A percentile compares a stretch with the other conserved stretches of the same genome.
Conservation (phyloP, 2,797 vertebrate genomes). For the Neoniphon sammara region DNA sequence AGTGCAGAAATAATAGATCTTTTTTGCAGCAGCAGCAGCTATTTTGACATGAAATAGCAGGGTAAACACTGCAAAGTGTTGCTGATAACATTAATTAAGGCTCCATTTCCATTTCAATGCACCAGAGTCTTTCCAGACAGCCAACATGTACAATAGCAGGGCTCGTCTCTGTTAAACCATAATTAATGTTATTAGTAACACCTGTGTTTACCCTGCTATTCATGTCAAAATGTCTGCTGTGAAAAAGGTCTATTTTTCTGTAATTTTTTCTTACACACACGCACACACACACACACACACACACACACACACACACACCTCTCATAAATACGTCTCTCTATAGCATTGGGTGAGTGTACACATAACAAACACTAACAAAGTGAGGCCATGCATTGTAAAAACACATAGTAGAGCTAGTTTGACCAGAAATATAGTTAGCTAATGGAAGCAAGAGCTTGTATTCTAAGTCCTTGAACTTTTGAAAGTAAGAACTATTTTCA, state of each 20-base stretch:
- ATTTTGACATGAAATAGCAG: too few relatives aligned
- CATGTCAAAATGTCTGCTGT: too few relatives aligned
- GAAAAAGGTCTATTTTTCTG: constrained; percentile 3
- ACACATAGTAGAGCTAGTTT: constrained; percentile 35
- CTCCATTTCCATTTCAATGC: too few relatives aligned
- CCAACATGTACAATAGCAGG: too few relatives aligned
- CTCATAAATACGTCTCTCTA: constrained; percentile 23
- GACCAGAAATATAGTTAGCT: constrained; percentile 26
- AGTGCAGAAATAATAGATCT: neutral
- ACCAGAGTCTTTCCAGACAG: too few relatives aligned
- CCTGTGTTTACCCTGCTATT: too few relatives aligned
- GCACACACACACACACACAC: constrained; percentile 21
- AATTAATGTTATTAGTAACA: too few relatives aligned
- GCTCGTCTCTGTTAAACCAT: too few relatives aligned
- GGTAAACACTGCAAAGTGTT: too few relatives aligned
- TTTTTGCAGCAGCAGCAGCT: too few relatives aligned
- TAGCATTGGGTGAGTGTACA: constrained; percentile 14
- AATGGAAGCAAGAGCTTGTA: constrained; percentile 36
- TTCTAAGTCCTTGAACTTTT: constrained; percentile 47
- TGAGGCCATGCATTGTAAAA: constrained; percentile 61
- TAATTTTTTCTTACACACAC: constrained; percentile 7
- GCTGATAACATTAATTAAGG: too few relatives aligned
- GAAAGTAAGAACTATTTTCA: constrained; percentile 3
- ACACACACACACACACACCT: constrained; percentile 23
- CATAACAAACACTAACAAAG: constrained; percentile 13